Percentiles rank a stretch among this genome's conserved stretches.
phyloP scores from a whole-genome alignment of 2,797 vertebrate genomes.

The Helicolenus hilgendorfi region DNA sequence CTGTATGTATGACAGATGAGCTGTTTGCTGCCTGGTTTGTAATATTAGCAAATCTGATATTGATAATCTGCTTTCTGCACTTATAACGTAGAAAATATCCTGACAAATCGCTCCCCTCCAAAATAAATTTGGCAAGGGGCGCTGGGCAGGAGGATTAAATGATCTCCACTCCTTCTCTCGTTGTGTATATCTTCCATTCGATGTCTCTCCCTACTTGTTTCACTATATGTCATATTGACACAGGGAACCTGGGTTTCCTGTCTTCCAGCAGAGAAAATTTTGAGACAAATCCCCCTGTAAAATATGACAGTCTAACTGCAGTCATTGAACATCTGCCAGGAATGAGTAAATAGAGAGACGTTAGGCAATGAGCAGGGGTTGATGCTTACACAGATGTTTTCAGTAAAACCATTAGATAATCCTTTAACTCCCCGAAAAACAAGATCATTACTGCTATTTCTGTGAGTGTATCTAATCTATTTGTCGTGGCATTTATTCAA shows the following conservation, averaged over 20 bases:
- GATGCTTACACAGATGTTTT: slow-evolving; percentile 86
- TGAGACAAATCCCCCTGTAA: slow-evolving; percentile 5
- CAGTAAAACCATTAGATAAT: slow-evolving; percentile 86
- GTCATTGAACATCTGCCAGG: slow-evolving; percentile 66
- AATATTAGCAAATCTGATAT: slow-evolving; percentile 81
- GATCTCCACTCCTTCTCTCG: slow-evolving; percentile 15
- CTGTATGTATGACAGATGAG: slow-evolving; percentile 46
- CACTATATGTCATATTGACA: slow-evolving; percentile 33
- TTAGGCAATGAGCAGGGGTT: slow-evolving; percentile 44
- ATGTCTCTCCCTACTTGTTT: neutral
- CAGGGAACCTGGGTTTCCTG: neutral
- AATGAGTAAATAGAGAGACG: slow-evolving; percentile 50
- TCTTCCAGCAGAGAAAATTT: slow-evolving; percentile 19
- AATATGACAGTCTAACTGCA: slow-evolving; percentile 55
- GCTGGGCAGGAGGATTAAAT: slow-evolving; percentile 63
- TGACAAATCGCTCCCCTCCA: slow-evolving; percentile 52
- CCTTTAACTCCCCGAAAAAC: slow-evolving; percentile 86
- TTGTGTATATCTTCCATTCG: slow-evolving; percentile 9
- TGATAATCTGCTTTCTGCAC: slow-evolving; percentile 80
- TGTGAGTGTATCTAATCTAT: slow-evolving; percentile 76
- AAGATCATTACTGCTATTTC: slow-evolving; percentile 85
- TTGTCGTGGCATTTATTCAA: slow-evolving; percentile 79
- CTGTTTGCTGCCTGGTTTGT: slow-evolving; percentile 49
- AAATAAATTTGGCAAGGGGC: slow-evolving; percentile 60
- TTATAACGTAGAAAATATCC: slow-evolving; percentile 57